A percentile compares a stretch with the other conserved stretches of the same genome.
phyloP scores from a whole-genome alignment of 2,888 invertebrate species.

The Hipparchia semele region DNA sequence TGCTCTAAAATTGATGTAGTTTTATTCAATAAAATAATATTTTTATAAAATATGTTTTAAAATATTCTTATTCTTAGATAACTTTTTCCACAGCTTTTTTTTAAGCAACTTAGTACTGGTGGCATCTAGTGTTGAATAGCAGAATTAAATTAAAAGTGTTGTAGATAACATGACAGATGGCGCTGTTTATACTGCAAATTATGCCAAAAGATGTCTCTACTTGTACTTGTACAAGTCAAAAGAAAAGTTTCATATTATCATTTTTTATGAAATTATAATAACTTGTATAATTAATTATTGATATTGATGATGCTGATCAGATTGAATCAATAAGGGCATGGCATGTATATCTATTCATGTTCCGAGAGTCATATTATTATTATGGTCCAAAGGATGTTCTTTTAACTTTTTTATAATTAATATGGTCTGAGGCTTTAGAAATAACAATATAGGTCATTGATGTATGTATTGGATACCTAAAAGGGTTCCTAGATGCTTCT shows the following conservation, averaged over 20 bases:
- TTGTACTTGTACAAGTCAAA: not conserved
- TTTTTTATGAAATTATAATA: not conserved
- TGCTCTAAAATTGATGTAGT: not conserved
- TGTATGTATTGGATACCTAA: too few species aligned
- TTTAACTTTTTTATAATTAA: too few species aligned
- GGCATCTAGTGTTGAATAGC: constrained; percentile 55
- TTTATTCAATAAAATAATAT: not conserved
- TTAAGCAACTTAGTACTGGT: not conserved
- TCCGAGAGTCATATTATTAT: too few species aligned
- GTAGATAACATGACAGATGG: constrained; percentile 12
- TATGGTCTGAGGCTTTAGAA: too few species aligned
- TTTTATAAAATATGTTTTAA: not conserved
- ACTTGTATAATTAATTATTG: too few species aligned
- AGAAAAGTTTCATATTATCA: too few species aligned
- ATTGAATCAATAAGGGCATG: too few species aligned
- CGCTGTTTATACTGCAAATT: not conserved
- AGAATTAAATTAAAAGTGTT: constrained; percentile 2
- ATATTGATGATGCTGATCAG: too few species aligned
- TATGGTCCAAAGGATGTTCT: too few species aligned
- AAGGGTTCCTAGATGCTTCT: too few species aligned
- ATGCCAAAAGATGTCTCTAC: constrained; percentile 27
- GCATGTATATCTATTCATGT: too few species aligned
- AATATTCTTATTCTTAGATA: not conserved
- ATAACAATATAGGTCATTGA: too few species aligned
- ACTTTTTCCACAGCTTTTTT: not conserved